phyloP scores from a whole-genome alignment of 30 jellyfish, hydroid and myxozoan genomes.

The Turritopsis rubra region DNA sequence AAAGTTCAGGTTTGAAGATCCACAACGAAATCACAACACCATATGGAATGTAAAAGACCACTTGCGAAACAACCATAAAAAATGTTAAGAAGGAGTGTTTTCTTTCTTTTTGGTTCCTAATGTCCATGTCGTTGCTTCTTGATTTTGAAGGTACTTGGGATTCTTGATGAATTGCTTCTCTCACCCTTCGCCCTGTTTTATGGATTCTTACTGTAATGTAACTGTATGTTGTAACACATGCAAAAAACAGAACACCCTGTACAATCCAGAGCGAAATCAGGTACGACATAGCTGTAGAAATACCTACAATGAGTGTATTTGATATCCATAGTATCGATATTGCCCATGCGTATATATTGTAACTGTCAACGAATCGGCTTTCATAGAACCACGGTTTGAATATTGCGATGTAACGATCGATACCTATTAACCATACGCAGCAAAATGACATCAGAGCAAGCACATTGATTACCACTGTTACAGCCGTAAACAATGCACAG shows the following conservation, averaged over 20 bases:
- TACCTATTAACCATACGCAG: not conserved
- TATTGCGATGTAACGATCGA: conserved; percentile 12
- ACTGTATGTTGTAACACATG: too few species aligned
- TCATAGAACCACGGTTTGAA: conserved; percentile 9
- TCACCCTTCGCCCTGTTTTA: too few species aligned
- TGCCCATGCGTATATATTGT: not conserved
- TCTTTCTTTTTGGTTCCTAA: not conserved
- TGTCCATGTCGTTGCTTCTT: too few species aligned
- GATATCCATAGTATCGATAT: not conserved
- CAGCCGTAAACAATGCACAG: not conserved
- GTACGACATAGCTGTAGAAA: too few species aligned
- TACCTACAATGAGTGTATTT: too few species aligned
- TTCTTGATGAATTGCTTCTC: too few species aligned
- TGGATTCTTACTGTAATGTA: too few species aligned
- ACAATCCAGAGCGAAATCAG: too few species aligned
- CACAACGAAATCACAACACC: not conserved
- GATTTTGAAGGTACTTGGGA: too few species aligned
- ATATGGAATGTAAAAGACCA: not conserved
- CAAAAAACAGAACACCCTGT: too few species aligned
- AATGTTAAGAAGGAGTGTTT: not conserved
- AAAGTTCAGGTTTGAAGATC: not conserved
- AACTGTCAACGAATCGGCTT: not conserved
- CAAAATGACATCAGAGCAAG: not conserved
- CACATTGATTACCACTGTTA: not conserved
- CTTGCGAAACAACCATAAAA: not conserved